A percentile compares a stretch with the other conserved stretches of the same genome.
Conservation (phyloP, 2,888 invertebrate genomes). For the Plebejus melissa region DNA sequence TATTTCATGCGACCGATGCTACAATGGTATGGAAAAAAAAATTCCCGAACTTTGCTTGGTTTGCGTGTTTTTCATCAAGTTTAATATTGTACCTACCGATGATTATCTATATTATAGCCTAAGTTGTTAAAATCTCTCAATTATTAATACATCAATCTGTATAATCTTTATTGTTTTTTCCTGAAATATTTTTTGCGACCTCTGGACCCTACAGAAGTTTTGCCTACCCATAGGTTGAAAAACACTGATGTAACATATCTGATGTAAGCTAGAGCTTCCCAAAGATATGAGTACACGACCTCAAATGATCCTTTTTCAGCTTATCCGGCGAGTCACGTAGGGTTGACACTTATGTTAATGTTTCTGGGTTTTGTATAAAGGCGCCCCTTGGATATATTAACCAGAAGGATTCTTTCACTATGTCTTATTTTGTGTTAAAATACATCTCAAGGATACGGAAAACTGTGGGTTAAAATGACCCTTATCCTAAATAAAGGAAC, state of each 20-base stretch:
- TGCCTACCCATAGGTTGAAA: no score
- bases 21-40: no score
- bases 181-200: no score
- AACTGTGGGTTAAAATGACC: neutral
- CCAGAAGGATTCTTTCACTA: slow-evolving; percentile 10
- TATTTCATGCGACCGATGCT: no score
- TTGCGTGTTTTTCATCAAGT: no score
- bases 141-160: no score
- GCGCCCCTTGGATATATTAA: slow-evolving; percentile 23
- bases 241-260: slow-evolving; percentile 31
- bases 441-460: neutral
- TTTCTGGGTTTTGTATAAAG: slow-evolving; percentile 21
- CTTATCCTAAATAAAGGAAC: neutral
- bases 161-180: no score
- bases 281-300: slow-evolving; percentile 29
- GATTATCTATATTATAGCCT: no score
- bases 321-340: slow-evolving; percentile 31
- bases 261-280: slow-evolving; percentile 33
- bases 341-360: slow-evolving; percentile 32
- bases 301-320: slow-evolving; percentile 31
- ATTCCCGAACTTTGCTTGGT: no score
- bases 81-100: no score
- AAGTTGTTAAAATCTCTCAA: no score
- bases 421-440: slow-evolving; percentile 21
- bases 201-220: no score